Percentiles rank a stretch among this genome's conserved stretches.
Conservation (phyloP, 2,113 vertebrate genomes). For the Seriola aureovittata region DNA sequence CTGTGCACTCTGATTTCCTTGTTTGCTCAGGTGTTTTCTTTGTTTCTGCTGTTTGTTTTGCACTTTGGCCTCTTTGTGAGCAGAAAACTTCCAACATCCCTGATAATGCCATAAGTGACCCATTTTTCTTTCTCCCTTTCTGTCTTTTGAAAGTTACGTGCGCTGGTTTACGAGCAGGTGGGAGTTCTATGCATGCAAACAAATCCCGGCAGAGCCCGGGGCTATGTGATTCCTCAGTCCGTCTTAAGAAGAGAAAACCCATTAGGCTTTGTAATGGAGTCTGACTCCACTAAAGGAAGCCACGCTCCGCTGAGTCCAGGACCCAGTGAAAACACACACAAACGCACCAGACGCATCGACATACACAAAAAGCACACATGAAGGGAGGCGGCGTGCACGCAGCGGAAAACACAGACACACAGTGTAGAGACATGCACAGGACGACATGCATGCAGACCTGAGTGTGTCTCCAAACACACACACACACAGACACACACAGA, state of each 20-base stretch:
- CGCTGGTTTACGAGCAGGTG: slow-evolving; percentile 7
- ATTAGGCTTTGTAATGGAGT: slow-evolving; percentile 23
- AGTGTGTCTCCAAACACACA: not conserved
- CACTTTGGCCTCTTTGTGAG: not conserved
- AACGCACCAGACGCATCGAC: not conserved
- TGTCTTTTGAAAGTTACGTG: not conserved
- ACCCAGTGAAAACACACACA: not conserved
- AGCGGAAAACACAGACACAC: not conserved
- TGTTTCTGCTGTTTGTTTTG: not conserved
- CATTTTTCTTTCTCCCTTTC: not conserved
- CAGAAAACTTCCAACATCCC: not conserved
- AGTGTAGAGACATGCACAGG: not conserved
- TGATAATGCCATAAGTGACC: not conserved
- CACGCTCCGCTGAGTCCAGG: not conserved
- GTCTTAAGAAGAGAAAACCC: not conserved
- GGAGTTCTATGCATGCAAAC: slow-evolving; percentile 9
- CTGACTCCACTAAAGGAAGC: slow-evolving; percentile 15
- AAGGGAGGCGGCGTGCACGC: not conserved
- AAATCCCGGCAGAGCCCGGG: not conserved
- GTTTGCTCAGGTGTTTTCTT: slow-evolving; percentile 20
- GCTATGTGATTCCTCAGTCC: not conserved
- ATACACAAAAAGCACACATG: not conserved
- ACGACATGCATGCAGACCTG: not conserved
- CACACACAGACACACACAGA: slow-evolving; percentile 28
- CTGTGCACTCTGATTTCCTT: not conserved